These are phyloP conservation scores for Rhadina sibilatrix DNA, from an alignment of 2,113 vertebrate species.

Conservation along the genomic window DNA sequence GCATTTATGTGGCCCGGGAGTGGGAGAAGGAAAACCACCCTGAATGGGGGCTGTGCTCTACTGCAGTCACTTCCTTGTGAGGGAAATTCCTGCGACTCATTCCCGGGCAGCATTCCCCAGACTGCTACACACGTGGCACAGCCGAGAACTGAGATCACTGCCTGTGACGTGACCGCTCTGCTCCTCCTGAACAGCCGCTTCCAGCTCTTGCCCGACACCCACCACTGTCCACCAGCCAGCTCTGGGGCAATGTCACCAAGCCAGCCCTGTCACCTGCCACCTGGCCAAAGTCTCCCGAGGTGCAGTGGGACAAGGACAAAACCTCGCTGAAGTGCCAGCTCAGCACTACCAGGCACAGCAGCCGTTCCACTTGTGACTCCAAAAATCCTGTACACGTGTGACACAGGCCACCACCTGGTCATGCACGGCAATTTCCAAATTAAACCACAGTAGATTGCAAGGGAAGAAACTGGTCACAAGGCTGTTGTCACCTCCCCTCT, in stretches of 20 bases:
- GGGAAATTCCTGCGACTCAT: background rate
- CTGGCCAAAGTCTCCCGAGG: background rate
- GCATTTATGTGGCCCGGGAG: fast-evolving
- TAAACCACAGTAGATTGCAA: fast-evolving
- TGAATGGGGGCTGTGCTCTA: fast-evolving
- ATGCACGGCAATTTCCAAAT: background rate
- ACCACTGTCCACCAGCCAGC: fast-evolving
- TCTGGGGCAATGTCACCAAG: fast-evolving
- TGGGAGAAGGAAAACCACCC: background rate
- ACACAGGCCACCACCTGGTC: background rate
- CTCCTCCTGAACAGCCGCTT: fast-evolving
- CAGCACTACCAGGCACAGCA: background rate
- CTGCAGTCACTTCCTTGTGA: background rate
- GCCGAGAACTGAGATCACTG: background rate
- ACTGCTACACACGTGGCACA: background rate
- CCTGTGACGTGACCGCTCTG: fast-evolving
- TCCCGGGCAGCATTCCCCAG: background rate
- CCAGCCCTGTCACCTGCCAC: background rate
- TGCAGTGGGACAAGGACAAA: background rate
- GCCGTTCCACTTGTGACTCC: background rate
- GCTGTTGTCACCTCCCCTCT: background rate
- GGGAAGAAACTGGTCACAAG: fast-evolving
- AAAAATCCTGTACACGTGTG: fast-evolving
- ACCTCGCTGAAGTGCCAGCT: background rate
- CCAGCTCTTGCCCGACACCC: fast-evolving